phyloP scores from a whole-genome alignment of 1,140 invertebrate genomes.

The Drosophila watanabei region DNA sequence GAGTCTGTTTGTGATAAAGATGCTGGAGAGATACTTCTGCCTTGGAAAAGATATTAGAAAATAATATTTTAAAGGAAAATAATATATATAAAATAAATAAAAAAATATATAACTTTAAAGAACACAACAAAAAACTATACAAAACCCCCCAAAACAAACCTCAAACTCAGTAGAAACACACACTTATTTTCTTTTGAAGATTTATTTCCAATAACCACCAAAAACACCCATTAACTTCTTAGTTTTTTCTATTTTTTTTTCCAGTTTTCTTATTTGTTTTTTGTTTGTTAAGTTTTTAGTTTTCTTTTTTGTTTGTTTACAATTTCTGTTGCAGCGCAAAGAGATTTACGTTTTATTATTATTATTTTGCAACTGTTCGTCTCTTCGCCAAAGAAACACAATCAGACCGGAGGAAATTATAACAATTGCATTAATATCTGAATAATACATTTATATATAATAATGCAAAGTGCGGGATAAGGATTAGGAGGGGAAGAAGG shows the following conservation, averaged over 20 bases:
- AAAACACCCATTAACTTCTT: slow-evolving; percentile 49
- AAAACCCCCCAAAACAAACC: too few species aligned
- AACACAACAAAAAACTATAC: too few species aligned
- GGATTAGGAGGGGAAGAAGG: not conserved
- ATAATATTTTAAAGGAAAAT: too few species aligned
- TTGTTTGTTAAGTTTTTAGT: not conserved
- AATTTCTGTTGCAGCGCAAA: slow-evolving; percentile 26
- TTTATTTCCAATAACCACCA: slow-evolving; percentile 56
- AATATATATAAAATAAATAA: too few species aligned
- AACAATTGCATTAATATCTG: slow-evolving; percentile 27
- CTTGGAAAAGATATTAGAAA: too few species aligned
- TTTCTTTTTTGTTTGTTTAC: slow-evolving; percentile 9
- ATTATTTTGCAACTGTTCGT: not conserved
- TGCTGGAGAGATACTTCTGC: too few species aligned
- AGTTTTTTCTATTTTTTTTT: slow-evolving; percentile 42
- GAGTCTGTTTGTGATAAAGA: too few species aligned
- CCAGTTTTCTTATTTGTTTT: not conserved
- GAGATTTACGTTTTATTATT: slow-evolving; percentile 17
- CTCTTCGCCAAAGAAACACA: slow-evolving; percentile 19
- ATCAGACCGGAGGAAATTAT: slow-evolving; percentile 33
- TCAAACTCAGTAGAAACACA: too few species aligned
- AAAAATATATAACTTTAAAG: too few species aligned
- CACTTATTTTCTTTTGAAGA: slow-evolving; percentile 27
- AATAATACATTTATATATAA: slow-evolving; percentile 8
- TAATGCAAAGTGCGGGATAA: slow-evolving; percentile 13